Evolutionary conservation across 2,113 vertebrate species (phyloP).

Genomic region (Bos indicus): DNA sequence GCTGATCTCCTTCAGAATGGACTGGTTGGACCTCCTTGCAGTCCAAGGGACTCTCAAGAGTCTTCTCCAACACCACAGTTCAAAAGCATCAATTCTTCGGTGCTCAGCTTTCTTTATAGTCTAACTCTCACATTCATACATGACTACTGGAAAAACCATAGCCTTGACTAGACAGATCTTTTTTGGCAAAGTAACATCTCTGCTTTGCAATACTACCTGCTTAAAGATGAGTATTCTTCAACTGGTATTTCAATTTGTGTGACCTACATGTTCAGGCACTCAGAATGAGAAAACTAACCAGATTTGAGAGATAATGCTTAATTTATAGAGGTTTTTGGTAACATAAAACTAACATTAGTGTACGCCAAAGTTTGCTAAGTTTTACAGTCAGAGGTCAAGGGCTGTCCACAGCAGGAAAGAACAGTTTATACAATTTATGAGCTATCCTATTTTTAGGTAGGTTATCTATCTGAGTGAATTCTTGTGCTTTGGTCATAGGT

Average conservation of each 20-base stretch:
- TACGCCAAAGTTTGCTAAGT: neutral
- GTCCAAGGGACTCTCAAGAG: too few relatives aligned
- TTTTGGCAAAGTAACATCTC: too few relatives aligned
- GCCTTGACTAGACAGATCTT: too few relatives aligned
- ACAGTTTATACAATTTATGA: conserved; percentile 37
- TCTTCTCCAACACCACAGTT: too few relatives aligned
- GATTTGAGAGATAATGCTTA: conserved; percentile 15
- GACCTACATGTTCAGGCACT: conserved; percentile 25
- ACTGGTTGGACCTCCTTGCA: too few relatives aligned
- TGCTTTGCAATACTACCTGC: neutral
- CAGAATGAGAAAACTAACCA: neutral
- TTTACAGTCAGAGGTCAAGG: conserved; percentile 39
- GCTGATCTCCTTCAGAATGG: too few relatives aligned
- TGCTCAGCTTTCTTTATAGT: too few relatives aligned
- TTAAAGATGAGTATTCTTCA: conserved; percentile 7
- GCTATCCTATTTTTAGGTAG: conserved; percentile 38
- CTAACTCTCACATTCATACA: too few relatives aligned
- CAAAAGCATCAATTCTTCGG: too few relatives aligned
- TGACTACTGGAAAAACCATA: too few relatives aligned
- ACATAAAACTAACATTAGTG: conserved; percentile 20
- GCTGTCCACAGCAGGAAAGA: neutral
- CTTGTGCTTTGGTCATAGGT: neutral
- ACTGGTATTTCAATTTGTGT: neutral
- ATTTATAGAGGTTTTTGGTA: conserved; percentile 34
- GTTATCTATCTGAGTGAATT: conserved; percentile 44